Evolutionary conservation across 2,113 vertebrate species (phyloP).

Genomic region (Polypterus bichir): DNA sequence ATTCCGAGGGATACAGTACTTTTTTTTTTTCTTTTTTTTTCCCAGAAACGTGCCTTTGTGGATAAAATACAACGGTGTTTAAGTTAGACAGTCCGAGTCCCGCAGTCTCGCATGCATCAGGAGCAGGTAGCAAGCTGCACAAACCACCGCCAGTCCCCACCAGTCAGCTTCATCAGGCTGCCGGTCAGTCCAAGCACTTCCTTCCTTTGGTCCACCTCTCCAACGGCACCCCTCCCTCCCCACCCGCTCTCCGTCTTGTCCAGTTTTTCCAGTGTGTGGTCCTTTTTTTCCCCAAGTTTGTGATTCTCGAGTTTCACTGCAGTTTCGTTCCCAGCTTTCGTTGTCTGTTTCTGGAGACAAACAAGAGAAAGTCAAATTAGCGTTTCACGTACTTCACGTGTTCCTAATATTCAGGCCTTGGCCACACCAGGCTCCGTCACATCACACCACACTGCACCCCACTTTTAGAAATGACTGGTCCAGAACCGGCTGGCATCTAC

Average conservation of each 20-base stretch:
- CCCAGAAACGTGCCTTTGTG: slow-evolving; percentile 42
- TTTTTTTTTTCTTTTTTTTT: slow-evolving; percentile 13
- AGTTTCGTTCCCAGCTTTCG: slow-evolving; percentile 95
- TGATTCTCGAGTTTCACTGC: slow-evolving; percentile 57
- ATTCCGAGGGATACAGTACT: slow-evolving; percentile 29
- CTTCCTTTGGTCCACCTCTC: slow-evolving; percentile 60
- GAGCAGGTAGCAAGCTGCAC: slow-evolving; percentile 62
- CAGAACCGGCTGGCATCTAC: too few relatives aligned
- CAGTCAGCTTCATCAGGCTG: slow-evolving; percentile 54
- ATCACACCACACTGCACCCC: too few relatives aligned
- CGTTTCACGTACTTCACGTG: too few relatives aligned
- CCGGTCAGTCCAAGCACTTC: slow-evolving; percentile 30
- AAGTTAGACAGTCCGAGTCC: slow-evolving; percentile 64
- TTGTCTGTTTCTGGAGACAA: slow-evolving; percentile 78
- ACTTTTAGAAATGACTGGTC: too few relatives aligned
- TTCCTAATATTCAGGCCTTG: too few relatives aligned
- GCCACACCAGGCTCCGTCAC: too few relatives aligned
- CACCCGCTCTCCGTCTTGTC: slow-evolving; percentile 50
- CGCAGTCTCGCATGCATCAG: slow-evolving; percentile 64
- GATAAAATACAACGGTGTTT: slow-evolving; percentile 48
- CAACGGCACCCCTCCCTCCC: slow-evolving; percentile 59
- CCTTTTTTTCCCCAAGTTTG: slow-evolving; percentile 32
- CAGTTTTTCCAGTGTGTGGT: slow-evolving; percentile 52
- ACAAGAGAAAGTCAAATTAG: too few relatives aligned
- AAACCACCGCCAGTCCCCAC: slow-evolving; percentile 43